Evolutionary conservation across 2,113 vertebrate species (phyloP).

Genomic region (Epinephelus lanceolatus): DNA sequence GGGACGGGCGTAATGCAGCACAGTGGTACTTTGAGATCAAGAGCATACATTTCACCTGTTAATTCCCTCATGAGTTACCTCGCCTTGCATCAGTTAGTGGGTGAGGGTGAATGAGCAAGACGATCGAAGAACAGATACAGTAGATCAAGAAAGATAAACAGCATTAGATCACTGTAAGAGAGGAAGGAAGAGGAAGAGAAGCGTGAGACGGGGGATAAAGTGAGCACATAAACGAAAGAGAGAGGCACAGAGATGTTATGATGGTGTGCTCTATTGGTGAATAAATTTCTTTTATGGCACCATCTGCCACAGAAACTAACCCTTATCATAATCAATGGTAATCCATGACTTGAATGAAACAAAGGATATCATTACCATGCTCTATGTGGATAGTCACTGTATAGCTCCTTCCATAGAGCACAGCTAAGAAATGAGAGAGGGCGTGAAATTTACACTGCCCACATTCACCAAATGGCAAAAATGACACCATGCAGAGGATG

Average conservation of each 20-base stretch:
- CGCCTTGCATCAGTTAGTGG: conserved; percentile 69
- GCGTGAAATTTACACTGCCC: conserved; percentile 80
- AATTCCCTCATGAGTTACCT: conserved; percentile 65
- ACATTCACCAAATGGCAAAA: conserved; percentile 84
- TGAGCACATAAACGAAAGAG: conserved; percentile 27
- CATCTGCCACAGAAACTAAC: conserved; percentile 47
- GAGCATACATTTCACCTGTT: conserved; percentile 65
- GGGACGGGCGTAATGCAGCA: conserved; percentile 25
- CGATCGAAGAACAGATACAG: conserved; percentile 65
- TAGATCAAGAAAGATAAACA: conserved; percentile 70
- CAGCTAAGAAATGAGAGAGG: conserved; percentile 54
- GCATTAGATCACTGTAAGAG: conserved; percentile 36
- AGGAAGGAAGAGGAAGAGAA: conserved; percentile 19
- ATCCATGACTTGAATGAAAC: conserved; percentile 49
- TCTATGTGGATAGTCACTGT: conserved; percentile 32
- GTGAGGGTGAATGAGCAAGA: conserved; percentile 28
- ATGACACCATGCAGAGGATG: conserved; percentile 73
- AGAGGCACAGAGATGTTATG: conserved; percentile 28
- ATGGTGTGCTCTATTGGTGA: conserved; percentile 20
- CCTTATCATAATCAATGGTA: conserved; percentile 49
- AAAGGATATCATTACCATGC: conserved; percentile 43
- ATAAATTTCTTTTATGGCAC: conserved; percentile 60
- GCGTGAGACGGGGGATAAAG: conserved; percentile 2
- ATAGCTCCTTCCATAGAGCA: conserved; percentile 39
- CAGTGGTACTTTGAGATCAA: conserved; percentile 47